Evolutionary conservation across 30 jellyfish, hydroid and myxozoan species (phyloP).

Genomic region (Hydra vulgaris): DNA sequence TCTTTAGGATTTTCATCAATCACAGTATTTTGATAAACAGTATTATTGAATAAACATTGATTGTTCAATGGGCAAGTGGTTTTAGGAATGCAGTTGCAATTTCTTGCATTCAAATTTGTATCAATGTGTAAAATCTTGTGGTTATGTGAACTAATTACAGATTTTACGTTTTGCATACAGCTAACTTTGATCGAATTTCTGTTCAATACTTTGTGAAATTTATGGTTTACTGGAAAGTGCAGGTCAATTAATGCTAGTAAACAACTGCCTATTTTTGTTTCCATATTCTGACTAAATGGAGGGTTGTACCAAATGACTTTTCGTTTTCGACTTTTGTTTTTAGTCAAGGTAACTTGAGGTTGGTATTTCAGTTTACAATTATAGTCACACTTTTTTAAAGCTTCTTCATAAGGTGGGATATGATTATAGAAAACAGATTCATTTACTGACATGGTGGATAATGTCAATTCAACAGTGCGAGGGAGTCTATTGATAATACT

Average conservation of each 20-base stretch:
- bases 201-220: background rate
- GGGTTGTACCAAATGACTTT: too few relatives aligned
- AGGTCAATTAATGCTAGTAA: background rate
- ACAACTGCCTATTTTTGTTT: background rate
- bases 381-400: conserved; percentile 17
- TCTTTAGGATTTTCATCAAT: background rate
- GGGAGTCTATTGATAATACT: conserved; percentile 1
- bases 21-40: background rate
- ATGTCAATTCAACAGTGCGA: conserved; percentile 15
- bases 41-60: background rate
- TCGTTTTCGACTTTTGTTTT: too few relatives aligned
- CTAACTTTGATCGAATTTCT: background rate
- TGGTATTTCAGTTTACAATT: conserved; percentile 1
- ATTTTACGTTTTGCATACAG: background rate
- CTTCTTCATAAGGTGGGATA: conserved; percentile 17
- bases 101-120: background rate
- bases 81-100: background rate
- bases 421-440: background rate
- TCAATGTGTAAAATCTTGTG: background rate
- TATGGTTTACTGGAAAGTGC: background rate
- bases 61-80: background rate
- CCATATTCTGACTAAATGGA: background rate
- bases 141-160: background rate
- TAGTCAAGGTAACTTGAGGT: too few relatives aligned
- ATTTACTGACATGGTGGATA: background rate